Percentiles rank a stretch among this genome's conserved stretches.
These are phyloP conservation scores for Drosophila saltans DNA, from an alignment of 1,140 invertebrate genomes.

Conservation along the genomic window DNA sequence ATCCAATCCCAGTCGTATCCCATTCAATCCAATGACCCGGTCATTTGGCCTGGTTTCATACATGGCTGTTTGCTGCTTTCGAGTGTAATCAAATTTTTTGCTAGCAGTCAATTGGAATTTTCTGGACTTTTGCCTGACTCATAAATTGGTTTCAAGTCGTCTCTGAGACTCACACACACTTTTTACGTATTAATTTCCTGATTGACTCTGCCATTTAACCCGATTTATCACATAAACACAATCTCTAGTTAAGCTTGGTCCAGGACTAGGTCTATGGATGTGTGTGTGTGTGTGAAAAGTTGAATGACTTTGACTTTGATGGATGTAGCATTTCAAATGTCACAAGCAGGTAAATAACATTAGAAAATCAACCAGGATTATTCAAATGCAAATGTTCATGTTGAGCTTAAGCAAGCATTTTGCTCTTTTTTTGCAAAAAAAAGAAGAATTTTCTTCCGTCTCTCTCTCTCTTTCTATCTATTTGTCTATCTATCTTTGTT, in stretches of 20 bases:
- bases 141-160: constrained; percentile 1
- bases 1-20: not conserved
- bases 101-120: constrained; percentile 3
- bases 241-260: not conserved
- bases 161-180: not conserved
- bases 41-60: not conserved
- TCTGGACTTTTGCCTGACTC: constrained; percentile 6
- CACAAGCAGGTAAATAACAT: constrained; percentile 9
- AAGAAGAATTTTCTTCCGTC: not conserved
- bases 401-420: not conserved
- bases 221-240: constrained; percentile 10
- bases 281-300: not conserved
- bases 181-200: constrained; percentile 10
- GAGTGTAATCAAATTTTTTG: constrained; percentile 6
- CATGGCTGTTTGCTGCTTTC: not conserved
- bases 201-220: constrained; percentile 8
- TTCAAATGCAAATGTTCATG: constrained; percentile 3
- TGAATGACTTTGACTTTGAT: constrained; percentile 14
- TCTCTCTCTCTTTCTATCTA: not conserved
- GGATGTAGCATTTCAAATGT: constrained; percentile 7
- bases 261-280: too few species aligned
- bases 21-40: constrained; percentile 12
- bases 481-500: not conserved
- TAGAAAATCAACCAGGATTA: constrained; percentile 6
- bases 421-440: not conserved